Conservation (phyloP, 2,888 invertebrate species). For the Conomelus anceps region DNA sequence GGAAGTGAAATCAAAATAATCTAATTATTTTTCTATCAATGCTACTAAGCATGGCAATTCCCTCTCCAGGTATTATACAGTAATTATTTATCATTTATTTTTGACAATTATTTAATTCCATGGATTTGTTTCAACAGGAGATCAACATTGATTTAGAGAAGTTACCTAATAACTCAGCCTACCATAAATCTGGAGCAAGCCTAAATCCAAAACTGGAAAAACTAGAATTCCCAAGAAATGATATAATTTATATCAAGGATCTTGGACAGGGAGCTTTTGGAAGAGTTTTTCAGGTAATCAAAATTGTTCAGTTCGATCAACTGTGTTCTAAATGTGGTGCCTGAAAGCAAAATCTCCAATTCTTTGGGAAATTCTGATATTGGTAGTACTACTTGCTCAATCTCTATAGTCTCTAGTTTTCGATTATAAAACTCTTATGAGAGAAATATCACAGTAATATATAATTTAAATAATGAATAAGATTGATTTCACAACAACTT, state of each 20-base stretch:
- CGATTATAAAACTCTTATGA: too few species aligned
- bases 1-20: too few species aligned
- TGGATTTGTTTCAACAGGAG: constrained; percentile 47
- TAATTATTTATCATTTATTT: not conserved
- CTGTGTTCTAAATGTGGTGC: not conserved
- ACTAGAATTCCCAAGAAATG: constrained; percentile 89
- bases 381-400: too few species aligned
- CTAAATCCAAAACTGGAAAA: constrained; percentile 89
- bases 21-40: too few species aligned
- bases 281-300: constrained; percentile 74
- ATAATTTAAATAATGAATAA: too few species aligned
- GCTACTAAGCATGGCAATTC: too few species aligned
- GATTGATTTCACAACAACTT: too few species aligned
- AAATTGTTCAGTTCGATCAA: not conserved
- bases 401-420: too few species aligned
- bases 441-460: too few species aligned
- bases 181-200: constrained; percentile 77
- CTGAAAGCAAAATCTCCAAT: too few species aligned
- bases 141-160: constrained; percentile 83
- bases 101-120: not conserved
- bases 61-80: not conserved
- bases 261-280: constrained; percentile 96
- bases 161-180: constrained; percentile 78
- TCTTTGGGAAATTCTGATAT: too few species aligned
- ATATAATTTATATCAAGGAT: constrained; percentile 89